These are phyloP conservation scores for Prionace glauca DNA, from an alignment of 2,797 vertebrate species.

Conservation along the genomic window DNA sequence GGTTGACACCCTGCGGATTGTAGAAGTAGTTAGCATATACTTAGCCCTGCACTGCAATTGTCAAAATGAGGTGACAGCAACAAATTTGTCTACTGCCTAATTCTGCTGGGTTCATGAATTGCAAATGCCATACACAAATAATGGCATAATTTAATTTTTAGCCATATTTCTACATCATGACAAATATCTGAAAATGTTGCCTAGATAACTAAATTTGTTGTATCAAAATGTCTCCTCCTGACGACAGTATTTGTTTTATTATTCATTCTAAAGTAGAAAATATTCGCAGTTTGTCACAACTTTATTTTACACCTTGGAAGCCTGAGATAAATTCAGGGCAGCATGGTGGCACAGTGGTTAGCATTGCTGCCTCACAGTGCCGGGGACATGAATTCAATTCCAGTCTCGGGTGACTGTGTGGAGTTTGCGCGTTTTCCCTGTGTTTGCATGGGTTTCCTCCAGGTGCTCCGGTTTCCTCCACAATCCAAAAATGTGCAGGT, in stretches of 20 bases:
- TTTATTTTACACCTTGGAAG: neutral
- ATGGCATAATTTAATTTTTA: no score
- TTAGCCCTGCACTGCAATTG: neutral
- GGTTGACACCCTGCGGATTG: neutral
- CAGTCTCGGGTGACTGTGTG: no score
- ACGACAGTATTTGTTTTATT: neutral
- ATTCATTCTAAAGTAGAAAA: neutral
- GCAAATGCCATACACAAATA: neutral
- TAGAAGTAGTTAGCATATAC: neutral
- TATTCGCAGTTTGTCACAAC: neutral
- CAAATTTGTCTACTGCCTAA: neutral
- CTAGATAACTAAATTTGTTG: neutral
- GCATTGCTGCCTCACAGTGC: no score
- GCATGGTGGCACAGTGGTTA: no score
- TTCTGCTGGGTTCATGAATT: neutral
- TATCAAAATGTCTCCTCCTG: neutral
- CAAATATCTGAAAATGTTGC: neutral
- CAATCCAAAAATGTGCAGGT: no score
- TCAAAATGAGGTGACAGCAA: neutral
- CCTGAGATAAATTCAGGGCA: neutral
- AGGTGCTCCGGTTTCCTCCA: no score
- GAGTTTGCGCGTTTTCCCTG: no score
- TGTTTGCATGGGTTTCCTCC: no score
- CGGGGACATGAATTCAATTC: no score
- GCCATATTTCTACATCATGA: neutral